A percentile compares a stretch with the other conserved stretches of the same genome.
Evolutionary conservation across 2,888 invertebrate genomes (phyloP).

Genomic region (Pollenia angustigena): DNA sequence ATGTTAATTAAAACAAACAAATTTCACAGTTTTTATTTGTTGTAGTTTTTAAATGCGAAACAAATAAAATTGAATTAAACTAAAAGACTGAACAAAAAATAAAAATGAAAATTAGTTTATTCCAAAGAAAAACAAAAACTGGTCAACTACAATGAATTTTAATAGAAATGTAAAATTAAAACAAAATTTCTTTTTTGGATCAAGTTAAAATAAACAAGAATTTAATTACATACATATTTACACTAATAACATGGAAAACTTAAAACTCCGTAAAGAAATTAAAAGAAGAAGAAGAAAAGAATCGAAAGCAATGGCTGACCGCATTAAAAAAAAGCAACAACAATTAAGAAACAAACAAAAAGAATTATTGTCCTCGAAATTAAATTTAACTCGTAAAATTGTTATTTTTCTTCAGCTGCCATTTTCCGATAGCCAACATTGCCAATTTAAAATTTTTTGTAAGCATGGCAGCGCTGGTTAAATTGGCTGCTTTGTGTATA

Average conservation of each 20-base stretch:
- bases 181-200: conserved; percentile 68
- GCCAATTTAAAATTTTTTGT: background rate
- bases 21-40: conserved; percentile 3
- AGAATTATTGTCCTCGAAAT: conserved; percentile 4
- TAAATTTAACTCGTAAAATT: conserved; percentile 11
- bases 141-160: conserved; percentile 19
- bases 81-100: background rate
- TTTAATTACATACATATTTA: conserved; percentile 79
- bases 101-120: background rate
- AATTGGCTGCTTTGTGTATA: background rate
- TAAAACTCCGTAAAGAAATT: background rate
- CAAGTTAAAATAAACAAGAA: conserved; percentile 82
- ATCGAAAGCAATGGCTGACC: background rate
- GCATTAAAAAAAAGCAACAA: background rate
- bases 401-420: background rate
- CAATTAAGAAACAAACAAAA: background rate
- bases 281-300: background rate
- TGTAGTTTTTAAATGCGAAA: conserved; percentile 13
- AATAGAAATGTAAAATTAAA: conserved; percentile 43
- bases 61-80: conserved; percentile 35
- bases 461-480: background rate
- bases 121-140: background rate
- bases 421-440: background rate
- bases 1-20: conserved; percentile 30
- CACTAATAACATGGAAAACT: conserved; percentile 28